These are phyloP conservation scores for Polyergus mexicanus DNA, from an alignment of 1,140 invertebrate genomes.

Conservation along the genomic window DNA sequence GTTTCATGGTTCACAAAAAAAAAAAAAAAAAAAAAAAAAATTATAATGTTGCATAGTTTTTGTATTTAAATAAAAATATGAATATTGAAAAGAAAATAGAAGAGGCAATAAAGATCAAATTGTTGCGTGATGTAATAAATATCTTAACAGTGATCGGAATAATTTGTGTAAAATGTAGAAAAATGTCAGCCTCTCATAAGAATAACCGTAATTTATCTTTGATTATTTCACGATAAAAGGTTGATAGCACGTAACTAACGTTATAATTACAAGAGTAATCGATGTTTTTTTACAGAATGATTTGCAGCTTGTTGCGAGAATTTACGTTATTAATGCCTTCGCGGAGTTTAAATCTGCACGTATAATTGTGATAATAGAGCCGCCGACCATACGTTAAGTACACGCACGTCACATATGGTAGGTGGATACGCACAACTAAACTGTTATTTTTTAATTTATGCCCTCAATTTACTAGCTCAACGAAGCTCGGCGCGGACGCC, in stretches of 20 bases:
- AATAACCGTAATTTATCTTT: too few species aligned
- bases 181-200: background rate
- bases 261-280: conserved; percentile 14
- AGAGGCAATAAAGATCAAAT: background rate
- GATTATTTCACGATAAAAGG: too few species aligned
- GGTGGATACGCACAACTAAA: conserved; percentile 66
- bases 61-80: background rate
- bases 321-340: conserved; percentile 57
- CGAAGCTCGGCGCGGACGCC: conserved; percentile 61
- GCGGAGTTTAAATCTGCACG: conserved; percentile 23
- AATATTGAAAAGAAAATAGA: background rate
- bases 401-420: conserved; percentile 67
- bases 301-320: conserved; percentile 52
- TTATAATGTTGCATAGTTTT: background rate
- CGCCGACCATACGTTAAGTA: conserved; percentile 60
- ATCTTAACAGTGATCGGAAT: background rate
- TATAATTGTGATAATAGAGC: conserved; percentile 72
- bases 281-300: conserved; percentile 18
- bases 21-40: background rate
- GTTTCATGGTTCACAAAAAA: background rate
- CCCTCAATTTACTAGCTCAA: conserved; percentile 71
- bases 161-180: background rate
- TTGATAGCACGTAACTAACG: background rate
- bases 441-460: conserved; percentile 76
- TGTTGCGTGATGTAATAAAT: background rate